Evolutionary conservation across 2,113 vertebrate species (phyloP), one percentile per base, ranked within the genome.

Genomic region (Morone saxatilis): DNA sequence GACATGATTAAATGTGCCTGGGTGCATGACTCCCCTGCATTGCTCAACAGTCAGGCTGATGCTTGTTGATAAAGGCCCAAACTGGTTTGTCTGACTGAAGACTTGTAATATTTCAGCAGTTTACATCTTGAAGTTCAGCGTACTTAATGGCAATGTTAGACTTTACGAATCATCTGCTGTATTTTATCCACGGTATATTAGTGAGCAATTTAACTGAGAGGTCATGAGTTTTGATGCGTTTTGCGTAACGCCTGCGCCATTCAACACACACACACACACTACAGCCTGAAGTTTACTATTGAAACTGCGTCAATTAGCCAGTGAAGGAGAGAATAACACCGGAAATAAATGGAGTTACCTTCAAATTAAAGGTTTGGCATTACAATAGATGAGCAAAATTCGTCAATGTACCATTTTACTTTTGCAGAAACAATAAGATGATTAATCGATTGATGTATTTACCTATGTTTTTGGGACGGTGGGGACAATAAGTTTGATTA

Each of bases 141-240:
- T 84, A 7, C 5, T 59, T 66, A 83, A 84, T 81, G 36, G 20
- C 20, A 63, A 73, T 78, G 60, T 84, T 63, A 47, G 68, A 78
- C 69, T 57, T 45, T 16, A 40, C 1, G 14, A 73, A 83, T 84
- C 76, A 88, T 81, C 83, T 85, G 88, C 78, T 76, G 0, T 43
- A 56, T 66, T 83, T 85, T 40, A 81, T 81, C 56, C 80, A 78
- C 43, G 54, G 16, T 78, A 16, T 47, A 2, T 38, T 60, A 75
- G 22, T 11, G 36, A 59, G 17, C 73, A 12, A 53, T 81, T 62
- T 20, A 62, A 67, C 41, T 63, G 45, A n/a, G 54, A 67, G 50
- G 75, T 86, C 81, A 88, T 80, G 78, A 59, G 88, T 67, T 81
- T 75, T 14, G 31, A n/a, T 78, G 66, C 38, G 4, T 59, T 71